These are phyloP conservation scores for Camelus dromedarius DNA, from an alignment of 2,113 vertebrate genomes.

Conservation along the genomic window DNA sequence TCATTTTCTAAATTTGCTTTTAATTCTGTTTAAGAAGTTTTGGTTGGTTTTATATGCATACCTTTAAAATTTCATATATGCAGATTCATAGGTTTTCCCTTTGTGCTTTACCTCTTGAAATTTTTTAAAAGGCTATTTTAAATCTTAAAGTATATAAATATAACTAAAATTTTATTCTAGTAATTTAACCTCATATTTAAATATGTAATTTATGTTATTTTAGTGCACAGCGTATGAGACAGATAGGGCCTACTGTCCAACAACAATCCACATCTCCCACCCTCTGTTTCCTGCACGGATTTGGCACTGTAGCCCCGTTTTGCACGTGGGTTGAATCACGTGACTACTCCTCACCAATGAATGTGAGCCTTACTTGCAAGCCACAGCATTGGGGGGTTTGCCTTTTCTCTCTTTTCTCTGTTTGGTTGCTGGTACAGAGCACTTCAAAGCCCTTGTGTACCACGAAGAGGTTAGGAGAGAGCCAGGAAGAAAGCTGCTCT, in stretches of 20 bases:
- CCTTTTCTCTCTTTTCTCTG: not conserved
- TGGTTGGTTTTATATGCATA: not conserved
- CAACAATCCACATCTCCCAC: not conserved
- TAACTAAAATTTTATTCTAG: not conserved
- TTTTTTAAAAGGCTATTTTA: not conserved
- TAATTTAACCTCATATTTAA: not conserved
- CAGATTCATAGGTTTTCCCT: not conserved
- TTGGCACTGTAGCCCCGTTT: not conserved
- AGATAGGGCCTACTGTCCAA: fast-evolving
- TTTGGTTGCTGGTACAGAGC: not conserved
- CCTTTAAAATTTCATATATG: not conserved
- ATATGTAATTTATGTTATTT: not conserved
- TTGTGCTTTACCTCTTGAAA: not conserved
- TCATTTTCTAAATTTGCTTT: not conserved
- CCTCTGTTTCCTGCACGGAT: not conserved
- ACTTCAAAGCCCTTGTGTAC: not conserved
- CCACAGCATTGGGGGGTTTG: not conserved
- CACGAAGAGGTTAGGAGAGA: not conserved
- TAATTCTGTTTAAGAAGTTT: not conserved
- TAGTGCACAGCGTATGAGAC: not conserved
- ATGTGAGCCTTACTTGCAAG: not conserved
- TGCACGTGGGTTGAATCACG: not conserved
- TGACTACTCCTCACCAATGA: not conserved
- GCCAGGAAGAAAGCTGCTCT: not conserved
- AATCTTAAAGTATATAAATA: not conserved